phyloP scores from a whole-genome alignment of 2,888 invertebrate species.

The Drosophila buzzatii region DNA sequence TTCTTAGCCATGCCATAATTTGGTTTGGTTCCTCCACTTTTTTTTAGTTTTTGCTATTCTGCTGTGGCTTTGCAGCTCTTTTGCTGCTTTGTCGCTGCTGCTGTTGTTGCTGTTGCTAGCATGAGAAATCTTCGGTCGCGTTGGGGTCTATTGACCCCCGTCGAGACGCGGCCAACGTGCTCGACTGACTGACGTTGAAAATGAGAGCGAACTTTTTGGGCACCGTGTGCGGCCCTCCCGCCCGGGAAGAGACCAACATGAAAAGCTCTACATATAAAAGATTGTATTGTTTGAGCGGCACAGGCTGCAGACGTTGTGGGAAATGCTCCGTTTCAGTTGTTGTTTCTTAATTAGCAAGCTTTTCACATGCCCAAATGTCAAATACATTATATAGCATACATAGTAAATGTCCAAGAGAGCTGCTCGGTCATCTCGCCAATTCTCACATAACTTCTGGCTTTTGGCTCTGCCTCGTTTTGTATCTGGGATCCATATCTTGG shows the following conservation, averaged over 20 bases:
- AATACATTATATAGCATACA: slow-evolving; percentile 14
- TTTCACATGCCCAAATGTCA: slow-evolving; percentile 51
- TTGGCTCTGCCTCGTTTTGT: neutral
- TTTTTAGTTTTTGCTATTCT: slow-evolving; percentile 30
- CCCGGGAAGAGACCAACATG: slow-evolving; percentile 1
- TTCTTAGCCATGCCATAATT: slow-evolving; percentile 65
- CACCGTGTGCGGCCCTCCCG: neutral
- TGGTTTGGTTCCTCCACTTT: slow-evolving; percentile 45
- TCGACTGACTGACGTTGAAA: slow-evolving; percentile 56
- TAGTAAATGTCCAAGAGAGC: slow-evolving; percentile 5
- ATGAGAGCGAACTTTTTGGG: slow-evolving; percentile 58
- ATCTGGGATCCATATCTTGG: slow-evolving; percentile 36
- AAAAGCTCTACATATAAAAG: slow-evolving; percentile 11
- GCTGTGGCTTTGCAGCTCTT: slow-evolving; percentile 21
- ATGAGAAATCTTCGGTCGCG: slow-evolving; percentile 54
- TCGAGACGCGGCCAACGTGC: slow-evolving; percentile 19
- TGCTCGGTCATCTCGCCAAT: slow-evolving; percentile 28
- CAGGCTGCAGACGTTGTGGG: slow-evolving; percentile 30
- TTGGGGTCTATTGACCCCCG: slow-evolving; percentile 69
- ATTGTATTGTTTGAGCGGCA: slow-evolving; percentile 36
- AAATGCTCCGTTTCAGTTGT: slow-evolving; percentile 20
- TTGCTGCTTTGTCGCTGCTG: slow-evolving; percentile 19
- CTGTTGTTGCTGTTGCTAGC: slow-evolving; percentile 13
- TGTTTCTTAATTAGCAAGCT: slow-evolving; percentile 45
- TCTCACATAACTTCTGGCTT: slow-evolving; percentile 36